Evolutionary conservation across 2,113 vertebrate genomes (phyloP).

Genomic region (Dipodomys ordii): DNA sequence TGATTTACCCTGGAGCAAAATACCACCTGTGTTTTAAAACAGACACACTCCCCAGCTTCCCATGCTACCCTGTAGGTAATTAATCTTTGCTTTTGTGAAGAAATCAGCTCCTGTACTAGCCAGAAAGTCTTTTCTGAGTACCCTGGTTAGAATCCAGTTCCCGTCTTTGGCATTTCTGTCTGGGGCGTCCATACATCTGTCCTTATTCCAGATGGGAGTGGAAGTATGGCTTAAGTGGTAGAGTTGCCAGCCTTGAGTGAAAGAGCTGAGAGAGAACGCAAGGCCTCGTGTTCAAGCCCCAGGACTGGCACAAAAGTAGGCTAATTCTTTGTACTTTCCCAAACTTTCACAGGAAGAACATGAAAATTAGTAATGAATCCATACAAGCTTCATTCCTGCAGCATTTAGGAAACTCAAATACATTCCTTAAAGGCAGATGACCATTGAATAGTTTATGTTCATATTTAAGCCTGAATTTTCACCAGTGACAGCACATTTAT

Average conservation of each 20-base stretch:
- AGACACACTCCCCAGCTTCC: neutral
- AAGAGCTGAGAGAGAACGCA: too few species aligned
- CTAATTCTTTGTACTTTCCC: constrained; percentile 19
- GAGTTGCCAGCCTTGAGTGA: too few species aligned
- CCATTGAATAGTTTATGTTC: neutral
- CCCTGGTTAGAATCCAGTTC: neutral
- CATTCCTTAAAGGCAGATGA: neutral
- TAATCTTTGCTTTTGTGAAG: neutral
- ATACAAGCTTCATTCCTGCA: neutral
- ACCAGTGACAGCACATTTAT: neutral
- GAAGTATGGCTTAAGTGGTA: too few species aligned
- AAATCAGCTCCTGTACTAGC: neutral
- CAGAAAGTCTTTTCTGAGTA: neutral
- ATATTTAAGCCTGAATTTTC: neutral
- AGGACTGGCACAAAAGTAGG: neutral
- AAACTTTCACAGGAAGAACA: neutral
- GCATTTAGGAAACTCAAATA: neutral
- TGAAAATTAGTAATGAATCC: neutral
- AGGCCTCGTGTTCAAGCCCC: too few species aligned
- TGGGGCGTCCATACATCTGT: neutral
- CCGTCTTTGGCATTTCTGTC: neutral
- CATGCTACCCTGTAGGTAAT: neutral
- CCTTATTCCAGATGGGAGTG: neutral
- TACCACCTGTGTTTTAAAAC: neutral
- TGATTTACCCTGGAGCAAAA: neutral